These are phyloP conservation scores for Thomomys bottae DNA, from an alignment of 2,113 vertebrate species.

Conservation along the genomic window DNA sequence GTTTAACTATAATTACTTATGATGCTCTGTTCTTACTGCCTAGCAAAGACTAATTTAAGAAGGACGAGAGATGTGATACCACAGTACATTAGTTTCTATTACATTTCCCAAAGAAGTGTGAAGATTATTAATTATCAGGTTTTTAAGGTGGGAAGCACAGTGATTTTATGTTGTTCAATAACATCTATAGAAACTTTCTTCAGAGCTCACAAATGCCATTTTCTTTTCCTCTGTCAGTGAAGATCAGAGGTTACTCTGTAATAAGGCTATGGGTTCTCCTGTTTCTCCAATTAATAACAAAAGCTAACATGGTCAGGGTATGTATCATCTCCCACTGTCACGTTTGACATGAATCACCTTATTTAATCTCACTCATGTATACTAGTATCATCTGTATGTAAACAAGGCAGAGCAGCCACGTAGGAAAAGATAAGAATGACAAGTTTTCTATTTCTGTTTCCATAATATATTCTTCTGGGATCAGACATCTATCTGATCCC, in stretches of 20 bases:
- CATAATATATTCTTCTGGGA: background rate
- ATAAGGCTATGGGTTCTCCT: background rate
- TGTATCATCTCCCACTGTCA: background rate
- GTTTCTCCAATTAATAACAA: background rate
- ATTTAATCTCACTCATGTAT: background rate
- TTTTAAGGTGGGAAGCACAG: constrained; percentile 40
- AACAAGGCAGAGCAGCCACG: background rate
- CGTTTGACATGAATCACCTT: background rate
- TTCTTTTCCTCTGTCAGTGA: background rate
- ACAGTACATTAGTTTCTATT: constrained; percentile 16
- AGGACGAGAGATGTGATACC: background rate
- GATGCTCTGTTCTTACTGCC: background rate
- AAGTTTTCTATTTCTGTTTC: background rate
- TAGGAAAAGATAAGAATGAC: background rate
- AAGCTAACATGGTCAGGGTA: background rate
- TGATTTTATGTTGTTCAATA: constrained; percentile 23
- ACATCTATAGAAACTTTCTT: background rate
- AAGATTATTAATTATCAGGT: constrained; percentile 61
- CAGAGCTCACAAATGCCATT: background rate
- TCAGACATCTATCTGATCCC: background rate
- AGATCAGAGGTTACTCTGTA: background rate
- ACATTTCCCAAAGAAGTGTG: constrained; percentile 58
- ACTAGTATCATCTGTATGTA: background rate
- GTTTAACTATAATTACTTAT: constrained; percentile 59
- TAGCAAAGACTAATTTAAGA: background rate